Percentiles rank a stretch among this genome's conserved stretches.
Conservation (phyloP, 2,888 invertebrate species). For the Ectemnius lituratus region DNA sequence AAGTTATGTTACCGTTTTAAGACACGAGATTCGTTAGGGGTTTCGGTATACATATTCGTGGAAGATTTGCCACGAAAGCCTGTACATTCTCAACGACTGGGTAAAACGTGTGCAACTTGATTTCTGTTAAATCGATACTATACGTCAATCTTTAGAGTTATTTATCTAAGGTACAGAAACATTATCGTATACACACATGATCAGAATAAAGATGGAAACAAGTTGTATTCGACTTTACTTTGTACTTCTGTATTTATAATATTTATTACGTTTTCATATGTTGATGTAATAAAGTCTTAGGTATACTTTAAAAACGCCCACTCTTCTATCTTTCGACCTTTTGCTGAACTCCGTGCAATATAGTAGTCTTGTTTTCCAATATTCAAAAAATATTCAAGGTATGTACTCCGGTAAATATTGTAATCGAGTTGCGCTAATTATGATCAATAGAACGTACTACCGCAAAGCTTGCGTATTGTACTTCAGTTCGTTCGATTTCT, state of each 20-base stretch:
- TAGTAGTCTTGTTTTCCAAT: no score
- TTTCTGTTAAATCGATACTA: conserved; percentile 56
- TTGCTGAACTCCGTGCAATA: background rate
- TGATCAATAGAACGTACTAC: background rate
- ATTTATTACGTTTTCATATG: conserved; percentile 67
- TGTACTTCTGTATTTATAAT: conserved; percentile 65
- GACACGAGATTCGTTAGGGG: conserved; percentile 14
- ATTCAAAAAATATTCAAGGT: no score
- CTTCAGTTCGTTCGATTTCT: background rate
- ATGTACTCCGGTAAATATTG: no score
- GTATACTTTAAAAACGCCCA: conserved; percentile 51
- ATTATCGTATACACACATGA: conserved; percentile 39
- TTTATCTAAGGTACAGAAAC: conserved; percentile 51
- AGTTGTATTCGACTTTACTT: conserved; percentile 59
- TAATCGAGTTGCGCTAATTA: background rate
- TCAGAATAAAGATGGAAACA: conserved; percentile 52
- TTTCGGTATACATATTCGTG: conserved; percentile 13
- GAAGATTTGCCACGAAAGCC: conserved; percentile 11
- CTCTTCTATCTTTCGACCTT: conserved; percentile 15
- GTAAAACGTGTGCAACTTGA: conserved; percentile 43
- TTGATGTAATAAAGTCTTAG: conserved; percentile 63
- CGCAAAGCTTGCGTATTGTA: background rate
- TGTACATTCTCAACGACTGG: conserved; percentile 33
- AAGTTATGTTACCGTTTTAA: conserved; percentile 35
- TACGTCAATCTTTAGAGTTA: conserved; percentile 60